Conservation (phyloP, 2,113 vertebrate species). For the Pterocles burchelli region DNA sequence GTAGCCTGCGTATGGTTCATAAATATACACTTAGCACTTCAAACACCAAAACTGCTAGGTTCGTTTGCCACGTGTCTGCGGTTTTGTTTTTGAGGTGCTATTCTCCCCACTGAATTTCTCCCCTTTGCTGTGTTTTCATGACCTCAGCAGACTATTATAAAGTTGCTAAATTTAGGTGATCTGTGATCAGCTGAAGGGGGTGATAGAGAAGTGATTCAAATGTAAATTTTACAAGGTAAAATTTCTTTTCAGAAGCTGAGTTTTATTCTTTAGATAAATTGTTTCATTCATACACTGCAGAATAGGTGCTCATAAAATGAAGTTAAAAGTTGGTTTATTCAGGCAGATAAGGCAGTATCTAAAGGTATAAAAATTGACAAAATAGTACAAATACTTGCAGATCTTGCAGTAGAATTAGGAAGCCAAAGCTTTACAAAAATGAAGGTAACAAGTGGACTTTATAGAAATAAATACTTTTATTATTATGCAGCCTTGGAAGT, state of each 20-base stretch:
- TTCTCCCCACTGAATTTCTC: not conserved
- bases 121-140: not conserved
- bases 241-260: not conserved
- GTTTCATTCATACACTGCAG: not conserved
- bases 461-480: not conserved
- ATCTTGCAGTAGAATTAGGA: not conserved
- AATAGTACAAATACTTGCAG: not conserved
- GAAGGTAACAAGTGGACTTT: not conserved
- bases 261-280: not conserved
- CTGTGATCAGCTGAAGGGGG: not conserved
- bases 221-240: not conserved
- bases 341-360: not conserved
- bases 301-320: not conserved
- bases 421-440: not conserved
- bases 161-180: not conserved
- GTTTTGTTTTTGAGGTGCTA: not conserved
- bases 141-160: not conserved
- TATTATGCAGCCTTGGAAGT: not conserved
- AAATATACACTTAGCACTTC: not conserved
- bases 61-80: not conserved
- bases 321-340: not conserved
- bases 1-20: not conserved
- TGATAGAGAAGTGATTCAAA: not conserved
- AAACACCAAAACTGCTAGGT: not conserved
- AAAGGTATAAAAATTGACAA: not conserved